These are phyloP conservation scores for Hydropotes inermis DNA, from an alignment of 2,113 vertebrate genomes.

Conservation along the genomic window DNA sequence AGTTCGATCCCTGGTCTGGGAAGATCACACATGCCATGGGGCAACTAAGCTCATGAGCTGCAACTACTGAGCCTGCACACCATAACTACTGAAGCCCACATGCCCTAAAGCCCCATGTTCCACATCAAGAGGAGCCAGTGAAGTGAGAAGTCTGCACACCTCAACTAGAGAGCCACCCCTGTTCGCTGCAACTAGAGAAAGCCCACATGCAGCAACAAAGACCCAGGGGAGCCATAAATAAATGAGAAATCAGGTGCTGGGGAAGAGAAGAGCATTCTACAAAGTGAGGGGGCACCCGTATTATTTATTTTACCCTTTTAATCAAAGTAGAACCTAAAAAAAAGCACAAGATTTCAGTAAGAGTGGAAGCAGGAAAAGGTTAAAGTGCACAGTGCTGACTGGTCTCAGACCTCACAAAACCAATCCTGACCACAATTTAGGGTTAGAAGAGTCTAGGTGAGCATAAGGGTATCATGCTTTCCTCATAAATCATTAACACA, in stretches of 20 bases:
- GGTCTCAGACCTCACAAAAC: not conserved
- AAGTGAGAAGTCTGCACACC: rapidly evolving
- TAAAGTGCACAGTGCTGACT: not conserved
- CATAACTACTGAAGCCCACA: not conserved
- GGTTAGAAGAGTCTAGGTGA: not conserved
- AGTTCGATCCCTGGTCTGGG: not conserved
- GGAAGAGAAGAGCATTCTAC: not conserved
- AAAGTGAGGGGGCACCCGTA: not conserved
- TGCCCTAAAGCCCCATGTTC: not conserved
- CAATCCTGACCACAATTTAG: not conserved
- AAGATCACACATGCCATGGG: not conserved
- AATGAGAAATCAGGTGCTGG: not conserved
- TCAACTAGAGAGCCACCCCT: not conserved
- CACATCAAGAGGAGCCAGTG: not conserved
- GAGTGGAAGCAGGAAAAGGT: not conserved
- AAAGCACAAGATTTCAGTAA: not conserved
- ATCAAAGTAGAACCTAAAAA: not conserved
- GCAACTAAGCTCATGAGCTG: not conserved
- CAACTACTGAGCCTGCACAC: not conserved
- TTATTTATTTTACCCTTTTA: not conserved
- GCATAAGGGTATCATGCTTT: not conserved
- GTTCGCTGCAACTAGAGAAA: not conserved
- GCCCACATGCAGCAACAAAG: not conserved
- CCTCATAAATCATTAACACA: not conserved
- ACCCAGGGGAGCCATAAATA: not conserved